These are phyloP conservation scores for Catamblyrhynchus diadema DNA, from an alignment of 2,797 vertebrate genomes.

Conservation along the genomic window DNA sequence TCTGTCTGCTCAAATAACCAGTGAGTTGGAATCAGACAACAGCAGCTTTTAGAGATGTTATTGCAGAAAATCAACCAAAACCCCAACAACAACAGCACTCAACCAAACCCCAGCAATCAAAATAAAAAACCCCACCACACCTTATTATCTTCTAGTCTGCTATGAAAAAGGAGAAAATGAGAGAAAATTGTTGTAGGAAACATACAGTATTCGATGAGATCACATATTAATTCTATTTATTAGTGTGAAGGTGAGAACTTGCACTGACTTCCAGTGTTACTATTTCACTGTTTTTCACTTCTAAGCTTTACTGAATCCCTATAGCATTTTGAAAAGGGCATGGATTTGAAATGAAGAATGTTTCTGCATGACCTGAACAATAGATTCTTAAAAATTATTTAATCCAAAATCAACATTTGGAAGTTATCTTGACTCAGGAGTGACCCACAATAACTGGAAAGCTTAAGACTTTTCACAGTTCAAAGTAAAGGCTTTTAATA, in stretches of 20 bases:
- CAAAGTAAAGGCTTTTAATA: slow-evolving; percentile 62
- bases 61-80: background rate
- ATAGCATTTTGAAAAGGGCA: slow-evolving; percentile 9
- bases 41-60: background rate
- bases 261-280: background rate
- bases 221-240: background rate
- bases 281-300: background rate
- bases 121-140: background rate
- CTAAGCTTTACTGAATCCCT: background rate
- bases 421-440: slow-evolving; percentile 54
- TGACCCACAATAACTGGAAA: slow-evolving; percentile 60
- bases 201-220: background rate
- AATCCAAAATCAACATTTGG: slow-evolving; percentile 66
- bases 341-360: background rate
- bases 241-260: background rate
- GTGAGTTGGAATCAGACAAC: background rate
- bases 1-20: background rate
- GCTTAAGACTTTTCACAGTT: slow-evolving; percentile 49
- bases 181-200: background rate
- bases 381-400: slow-evolving; percentile 15
- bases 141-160: background rate
- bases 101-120: background rate
- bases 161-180: background rate
- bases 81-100: too few relatives aligned
- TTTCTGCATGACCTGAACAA: slow-evolving; percentile 35